phyloP scores from a whole-genome alignment of 2,888 invertebrate genomes.

The Drosophila robusta region DNA sequence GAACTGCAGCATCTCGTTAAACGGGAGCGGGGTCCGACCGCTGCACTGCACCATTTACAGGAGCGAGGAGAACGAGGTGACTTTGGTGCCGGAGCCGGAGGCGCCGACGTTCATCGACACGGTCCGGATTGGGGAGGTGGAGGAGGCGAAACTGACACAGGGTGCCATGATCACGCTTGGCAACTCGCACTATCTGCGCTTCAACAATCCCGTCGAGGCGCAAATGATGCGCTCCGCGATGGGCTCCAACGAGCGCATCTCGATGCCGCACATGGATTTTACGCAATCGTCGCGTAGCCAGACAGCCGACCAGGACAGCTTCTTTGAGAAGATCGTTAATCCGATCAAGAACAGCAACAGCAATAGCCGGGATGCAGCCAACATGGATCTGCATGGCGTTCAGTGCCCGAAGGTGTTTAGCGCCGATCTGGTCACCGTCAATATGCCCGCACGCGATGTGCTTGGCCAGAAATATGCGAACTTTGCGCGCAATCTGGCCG shows the following conservation, averaged over 20 bases:
- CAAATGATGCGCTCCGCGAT: constrained; percentile 93
- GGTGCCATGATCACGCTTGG: constrained; percentile 97
- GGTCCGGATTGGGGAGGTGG: constrained; percentile 87
- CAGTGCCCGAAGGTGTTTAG: constrained; percentile 92
- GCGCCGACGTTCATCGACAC: constrained; percentile 91
- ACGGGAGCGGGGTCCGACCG: constrained; percentile 93
- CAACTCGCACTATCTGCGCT: constrained; percentile 95
- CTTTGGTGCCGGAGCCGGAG: constrained; percentile 90
- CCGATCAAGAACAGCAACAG: constrained; percentile 41
- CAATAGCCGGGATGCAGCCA: constrained; percentile 2
- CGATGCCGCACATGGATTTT: constrained; percentile 92
- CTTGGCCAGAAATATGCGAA: constrained; percentile 89
- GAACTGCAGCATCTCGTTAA: constrained; percentile 92
- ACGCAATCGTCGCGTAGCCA: constrained; percentile 64
- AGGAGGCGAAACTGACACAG: constrained; percentile 92
- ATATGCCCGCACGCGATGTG: constrained; percentile 93
- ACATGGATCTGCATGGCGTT: constrained; percentile 86
- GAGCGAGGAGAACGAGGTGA: constrained; percentile 91
- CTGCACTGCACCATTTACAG: constrained; percentile 95
- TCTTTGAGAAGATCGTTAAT: constrained; percentile 82
- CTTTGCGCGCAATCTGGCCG: constrained; percentile 87
- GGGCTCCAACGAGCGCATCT: constrained; percentile 88
- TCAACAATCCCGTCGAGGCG: constrained; percentile 96
- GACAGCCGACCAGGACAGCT: constrained; percentile 71
- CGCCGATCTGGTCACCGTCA: constrained; percentile 91